These are phyloP conservation scores for Teinopalpus imperialis DNA, from an alignment of 2,888 invertebrate genomes.

Conservation along the genomic window DNA sequence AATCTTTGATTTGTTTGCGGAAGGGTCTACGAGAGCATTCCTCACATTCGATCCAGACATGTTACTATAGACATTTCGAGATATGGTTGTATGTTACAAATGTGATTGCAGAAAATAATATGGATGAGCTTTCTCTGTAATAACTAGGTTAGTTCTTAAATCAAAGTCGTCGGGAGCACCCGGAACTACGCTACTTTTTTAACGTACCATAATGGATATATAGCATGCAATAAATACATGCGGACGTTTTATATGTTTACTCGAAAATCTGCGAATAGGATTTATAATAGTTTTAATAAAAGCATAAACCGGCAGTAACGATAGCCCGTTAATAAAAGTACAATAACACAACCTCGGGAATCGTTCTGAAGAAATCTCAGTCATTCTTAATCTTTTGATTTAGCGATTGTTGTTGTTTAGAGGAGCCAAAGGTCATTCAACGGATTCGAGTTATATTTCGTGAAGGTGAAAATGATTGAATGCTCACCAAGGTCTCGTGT, in stretches of 20 bases:
- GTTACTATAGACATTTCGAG: conserved; percentile 1
- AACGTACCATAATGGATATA: background rate
- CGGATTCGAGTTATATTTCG: conserved; percentile 42
- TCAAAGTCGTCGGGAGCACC: conserved; percentile 3
- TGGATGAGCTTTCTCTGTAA: background rate
- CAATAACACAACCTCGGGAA: conserved; percentile 33
- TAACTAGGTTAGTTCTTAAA: conserved; percentile 21
- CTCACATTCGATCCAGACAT: conserved; percentile 32
- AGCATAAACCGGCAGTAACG: conserved; percentile 24
- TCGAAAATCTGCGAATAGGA: background rate
- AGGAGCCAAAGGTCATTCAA: conserved; percentile 50
- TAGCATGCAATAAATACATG: conserved; percentile 12
- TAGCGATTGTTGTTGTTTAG: conserved; percentile 53
- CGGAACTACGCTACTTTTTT: conserved; percentile 14
- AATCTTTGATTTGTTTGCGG: conserved; percentile 54
- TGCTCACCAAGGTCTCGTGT: conserved; percentile 43
- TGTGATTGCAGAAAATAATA: conserved; percentile 7
- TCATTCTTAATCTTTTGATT: conserved; percentile 55
- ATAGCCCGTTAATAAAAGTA: conserved; percentile 22
- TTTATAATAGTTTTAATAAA: conserved; percentile 26
- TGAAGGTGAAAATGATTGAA: conserved; percentile 59
- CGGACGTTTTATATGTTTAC: conserved; percentile 12
- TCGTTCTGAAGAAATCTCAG: conserved; percentile 43
- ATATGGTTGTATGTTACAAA: conserved; percentile 5
- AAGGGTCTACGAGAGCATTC: conserved; percentile 38